phyloP scores from a whole-genome alignment of 2,797 vertebrate species.

The Centropyge bicolor region DNA sequence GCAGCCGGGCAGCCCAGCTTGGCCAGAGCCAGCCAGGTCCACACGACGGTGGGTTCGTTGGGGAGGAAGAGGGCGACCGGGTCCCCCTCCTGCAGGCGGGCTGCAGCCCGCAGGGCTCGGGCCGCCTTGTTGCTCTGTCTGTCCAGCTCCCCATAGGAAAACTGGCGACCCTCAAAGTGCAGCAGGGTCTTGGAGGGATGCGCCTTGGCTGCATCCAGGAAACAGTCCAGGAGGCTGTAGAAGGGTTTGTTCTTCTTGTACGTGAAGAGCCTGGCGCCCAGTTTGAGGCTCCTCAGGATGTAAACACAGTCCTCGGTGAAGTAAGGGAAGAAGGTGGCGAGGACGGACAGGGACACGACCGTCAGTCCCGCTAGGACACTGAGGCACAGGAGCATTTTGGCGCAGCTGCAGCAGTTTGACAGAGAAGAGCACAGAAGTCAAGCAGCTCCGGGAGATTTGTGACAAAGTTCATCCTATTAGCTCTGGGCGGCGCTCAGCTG shows the following conservation, averaged over 20 bases:
- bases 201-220: conserved; percentile 76
- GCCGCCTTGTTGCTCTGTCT: conserved; percentile 87
- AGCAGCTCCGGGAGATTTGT: conserved; percentile 26
- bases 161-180: conserved; percentile 79
- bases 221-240: conserved; percentile 84
- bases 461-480: conserved; percentile 73
- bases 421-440: neutral
- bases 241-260: conserved; percentile 76
- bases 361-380: conserved; percentile 72
- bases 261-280: conserved; percentile 45
- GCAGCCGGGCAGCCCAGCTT: conserved; percentile 90
- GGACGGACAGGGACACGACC: conserved; percentile 44
- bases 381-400: conserved; percentile 76
- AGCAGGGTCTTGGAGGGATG: conserved; percentile 84
- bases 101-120: conserved; percentile 82
- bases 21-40: conserved; percentile 89
- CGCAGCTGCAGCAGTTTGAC: no score
- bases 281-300: conserved; percentile 52
- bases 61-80: conserved; percentile 87
- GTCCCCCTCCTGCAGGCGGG: conserved; percentile 84
- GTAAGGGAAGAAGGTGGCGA: conserved; percentile 69
- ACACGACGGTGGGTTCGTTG: conserved; percentile 88
- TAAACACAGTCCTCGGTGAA: conserved; percentile 70
- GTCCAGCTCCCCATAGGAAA: conserved; percentile 86
- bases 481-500: conserved; percentile 47